These are phyloP conservation scores for Lithophane socia DNA, from an alignment of 2,888 invertebrate species.

Conservation along the genomic window DNA sequence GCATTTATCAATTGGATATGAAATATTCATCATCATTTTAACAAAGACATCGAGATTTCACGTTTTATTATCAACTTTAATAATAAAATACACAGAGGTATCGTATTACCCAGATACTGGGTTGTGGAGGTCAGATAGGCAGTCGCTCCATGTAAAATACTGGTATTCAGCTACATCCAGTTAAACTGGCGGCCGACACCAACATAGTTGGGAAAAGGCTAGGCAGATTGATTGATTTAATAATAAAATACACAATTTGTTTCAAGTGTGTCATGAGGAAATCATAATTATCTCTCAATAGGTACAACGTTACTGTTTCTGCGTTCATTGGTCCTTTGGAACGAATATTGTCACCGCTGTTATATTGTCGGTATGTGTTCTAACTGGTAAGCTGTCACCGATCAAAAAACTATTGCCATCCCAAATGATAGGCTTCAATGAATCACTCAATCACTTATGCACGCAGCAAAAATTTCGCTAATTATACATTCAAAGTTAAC, in stretches of 20 bases:
- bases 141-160: no score
- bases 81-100: no score
- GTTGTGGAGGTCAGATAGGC: no score
- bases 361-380: background rate
- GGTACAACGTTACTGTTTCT: background rate
- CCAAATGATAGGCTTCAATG: slow-evolving; percentile 12
- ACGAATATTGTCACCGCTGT: background rate
- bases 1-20: background rate
- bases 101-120: no score
- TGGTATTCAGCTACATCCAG: no score
- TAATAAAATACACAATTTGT: background rate
- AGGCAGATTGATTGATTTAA: background rate
- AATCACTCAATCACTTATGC: slow-evolving; percentile 35
- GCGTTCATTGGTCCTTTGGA: background rate
- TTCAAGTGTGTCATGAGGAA: background rate
- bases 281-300: background rate
- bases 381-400: background rate
- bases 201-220: no score
- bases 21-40: background rate
- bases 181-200: no score
- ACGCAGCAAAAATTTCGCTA: slow-evolving; percentile 60
- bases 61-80: background rate
- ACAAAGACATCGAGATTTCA: background rate
- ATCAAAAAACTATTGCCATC: background rate
- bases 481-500: slow-evolving; percentile 63